Conservation (phyloP, 2,113 vertebrate genomes). For the Tor tambroides region DNA sequence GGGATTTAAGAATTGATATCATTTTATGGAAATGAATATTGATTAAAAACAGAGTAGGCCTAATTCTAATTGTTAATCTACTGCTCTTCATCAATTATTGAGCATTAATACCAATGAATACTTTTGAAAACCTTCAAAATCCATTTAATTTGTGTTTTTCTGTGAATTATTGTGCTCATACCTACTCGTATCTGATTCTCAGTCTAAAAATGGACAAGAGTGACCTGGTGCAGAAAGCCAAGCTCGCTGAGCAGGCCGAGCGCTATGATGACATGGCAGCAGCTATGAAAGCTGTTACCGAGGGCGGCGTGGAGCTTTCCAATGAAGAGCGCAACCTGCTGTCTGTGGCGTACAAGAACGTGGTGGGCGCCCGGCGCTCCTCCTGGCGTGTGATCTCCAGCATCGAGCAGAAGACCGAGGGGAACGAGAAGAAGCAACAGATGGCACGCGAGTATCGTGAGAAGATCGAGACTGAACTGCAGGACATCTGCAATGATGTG, state of each 20-base stretch:
- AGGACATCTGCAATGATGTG: conserved; percentile 93
- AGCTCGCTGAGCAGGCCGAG: conserved; percentile 96
- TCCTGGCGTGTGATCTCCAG: conserved; percentile 99
- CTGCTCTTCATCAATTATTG: too few species aligned
- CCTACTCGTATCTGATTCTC: conserved; percentile 30
- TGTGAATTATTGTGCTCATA: neutral
- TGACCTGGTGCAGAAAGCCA: conserved; percentile 98
- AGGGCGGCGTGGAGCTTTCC: conserved; percentile 91
- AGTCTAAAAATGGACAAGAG: conserved; percentile 93
- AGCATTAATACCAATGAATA: too few species aligned
- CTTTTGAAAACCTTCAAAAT: too few species aligned
- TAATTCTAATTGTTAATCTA: too few species aligned
- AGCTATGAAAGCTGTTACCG: conserved; percentile 96
- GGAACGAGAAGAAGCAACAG: conserved; percentile 95
- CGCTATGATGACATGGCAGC: conserved; percentile 98
- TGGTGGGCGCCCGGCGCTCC: conserved; percentile 95
- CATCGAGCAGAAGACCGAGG: conserved; percentile 97
- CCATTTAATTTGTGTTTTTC: too few species aligned
- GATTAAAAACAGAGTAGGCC: too few species aligned
- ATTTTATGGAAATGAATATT: neutral
- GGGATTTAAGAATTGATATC: neutral
- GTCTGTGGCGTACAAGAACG: conserved; percentile 98
- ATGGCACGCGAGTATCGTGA: conserved; percentile 95
- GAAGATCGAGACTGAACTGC: conserved; percentile 94
- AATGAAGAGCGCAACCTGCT: conserved; percentile 98